Base-by-base conservation (phyloP, 1,140 invertebrate genomes). In the Physella acuta region DNA sequence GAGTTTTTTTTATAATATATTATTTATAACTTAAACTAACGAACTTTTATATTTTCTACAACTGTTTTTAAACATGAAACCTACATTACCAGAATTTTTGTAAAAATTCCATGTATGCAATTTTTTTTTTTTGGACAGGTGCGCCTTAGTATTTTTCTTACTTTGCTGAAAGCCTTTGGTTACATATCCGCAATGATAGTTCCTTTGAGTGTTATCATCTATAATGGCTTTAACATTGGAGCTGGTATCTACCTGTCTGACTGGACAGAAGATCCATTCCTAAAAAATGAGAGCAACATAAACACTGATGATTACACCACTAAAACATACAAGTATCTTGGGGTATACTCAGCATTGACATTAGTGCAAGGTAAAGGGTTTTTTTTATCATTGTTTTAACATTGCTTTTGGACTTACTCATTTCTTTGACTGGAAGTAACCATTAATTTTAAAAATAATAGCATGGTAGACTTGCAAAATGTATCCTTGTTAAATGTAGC, bases 151-250 rank as follows among this genome's bases (percentile, higher is more conserved):
- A 93, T 97, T 0, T 97, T 97, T 86, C 88, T 91, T 68, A 91
- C 95, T 82, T 95, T 96, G 78, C 86, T 96, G 68, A 89, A 88
- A 79, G 92, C 92, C n/a, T 92, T 95, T 68, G 94, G 94, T 55
- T 82, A 92, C 73, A 83, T 89, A 67, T 85, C 93, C 8, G 89
- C 90, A 0, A 78, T 90, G 33, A 82, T 90, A 4, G 94, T 93
- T 2, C 87, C 95, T 59, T 63, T 93, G 0, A 89, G 94, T 80
- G 94, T 94, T 83, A 87, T 92, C 17, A 77, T 93, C 20, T 93
- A 91, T 80, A 64, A 70, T 36, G 56, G 44, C 44, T 36, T 31
- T n/a, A 66, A 62, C 20, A 36, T 75, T 17, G 44, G 37, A 30
- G 26, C 58, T 14, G 64, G 55, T 51, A 71, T 73, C 31, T 73